phyloP scores from a whole-genome alignment of 2,113 vertebrate genomes.

The Atherinomorus stipes region DNA sequence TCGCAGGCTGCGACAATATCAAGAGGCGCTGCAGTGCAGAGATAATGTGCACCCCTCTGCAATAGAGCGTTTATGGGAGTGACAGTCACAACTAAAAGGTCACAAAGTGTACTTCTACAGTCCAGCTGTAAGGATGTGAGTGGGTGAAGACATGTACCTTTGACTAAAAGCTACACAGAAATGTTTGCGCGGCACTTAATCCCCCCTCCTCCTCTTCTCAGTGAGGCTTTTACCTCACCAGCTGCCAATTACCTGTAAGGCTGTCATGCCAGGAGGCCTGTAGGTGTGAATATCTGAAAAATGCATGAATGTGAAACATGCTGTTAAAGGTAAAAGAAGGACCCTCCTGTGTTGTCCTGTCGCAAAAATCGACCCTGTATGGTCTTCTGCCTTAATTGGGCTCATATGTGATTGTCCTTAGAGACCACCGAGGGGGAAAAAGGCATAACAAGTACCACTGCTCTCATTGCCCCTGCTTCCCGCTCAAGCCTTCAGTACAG shows the following conservation, averaged over 20 bases:
- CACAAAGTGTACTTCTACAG: conserved; percentile 5
- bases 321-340: conserved; percentile 17
- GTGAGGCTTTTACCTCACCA: conserved; percentile 17
- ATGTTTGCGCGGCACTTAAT: conserved; percentile 2
- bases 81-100: conserved; percentile 18
- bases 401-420: conserved; percentile 24
- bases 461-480: background rate
- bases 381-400: conserved; percentile 49
- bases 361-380: conserved; percentile 27
- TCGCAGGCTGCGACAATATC: conserved; percentile 16
- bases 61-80: background rate
- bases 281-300: conserved; percentile 27
- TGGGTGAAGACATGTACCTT: background rate
- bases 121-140: conserved; percentile 15
- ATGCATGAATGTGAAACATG: conserved; percentile 29
- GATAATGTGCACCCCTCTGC: background rate
- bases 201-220: background rate
- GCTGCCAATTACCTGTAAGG: conserved; percentile 4
- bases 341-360: conserved; percentile 11
- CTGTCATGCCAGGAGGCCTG: background rate
- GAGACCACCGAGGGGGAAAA: conserved; percentile 7
- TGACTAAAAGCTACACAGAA: conserved; percentile 4
- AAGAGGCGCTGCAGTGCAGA: background rate
- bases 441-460: background rate
- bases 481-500: conserved; percentile 18